Evolutionary conservation across 2,113 vertebrate genomes (phyloP), one percentile per base, ranked within the genome.

Genomic region (Boleophthalmus pectinirostris): DNA sequence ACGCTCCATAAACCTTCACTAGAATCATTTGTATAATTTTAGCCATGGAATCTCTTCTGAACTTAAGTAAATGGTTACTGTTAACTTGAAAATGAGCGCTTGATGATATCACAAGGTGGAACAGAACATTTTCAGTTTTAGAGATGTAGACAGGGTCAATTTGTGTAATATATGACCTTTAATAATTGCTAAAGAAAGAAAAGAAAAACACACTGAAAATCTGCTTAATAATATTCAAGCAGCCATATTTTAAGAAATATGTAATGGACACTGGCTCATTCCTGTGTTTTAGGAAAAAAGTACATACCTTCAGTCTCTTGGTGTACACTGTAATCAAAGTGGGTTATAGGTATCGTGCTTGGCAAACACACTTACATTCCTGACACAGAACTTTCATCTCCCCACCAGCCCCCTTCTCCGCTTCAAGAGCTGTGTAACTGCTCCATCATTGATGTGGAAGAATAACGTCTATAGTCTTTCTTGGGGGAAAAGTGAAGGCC

Each of bases 281-380:
- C 13, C 18, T 23, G 56, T 56, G 68, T 20, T 21, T 66, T 69
- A 35, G 8, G n/a, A 45, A 64, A 77, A 71, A 74, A 70, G 51
- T 14, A 54, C 70, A 87, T 78, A 82, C 69, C 76, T 81, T 29
- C 71, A 83, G 75, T 80, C 79, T 79, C 85, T 73, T 45, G 58
- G 45, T 57, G 66, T 33, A 68, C 67, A 56, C 80, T 72, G 81
- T 84, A 83, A 88, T 89, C 85, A 88, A 70, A 88, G 69, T 79
- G 86, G 75, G 66, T 68, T 80, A 80, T 75, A 80, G 63, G 78
- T 81, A 73, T 51, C 74, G 16, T 38, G 74, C 63, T 90, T 89
- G 85, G 89, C 84, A 91, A 77, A 63, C 81, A 75, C 69, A 21
- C 63, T 29, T 45, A 73, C 79, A 87, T 88, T 90, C 83, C 89